phyloP scores from a whole-genome alignment of 2,888 invertebrate genomes.

The Nymphalis c-album region DNA sequence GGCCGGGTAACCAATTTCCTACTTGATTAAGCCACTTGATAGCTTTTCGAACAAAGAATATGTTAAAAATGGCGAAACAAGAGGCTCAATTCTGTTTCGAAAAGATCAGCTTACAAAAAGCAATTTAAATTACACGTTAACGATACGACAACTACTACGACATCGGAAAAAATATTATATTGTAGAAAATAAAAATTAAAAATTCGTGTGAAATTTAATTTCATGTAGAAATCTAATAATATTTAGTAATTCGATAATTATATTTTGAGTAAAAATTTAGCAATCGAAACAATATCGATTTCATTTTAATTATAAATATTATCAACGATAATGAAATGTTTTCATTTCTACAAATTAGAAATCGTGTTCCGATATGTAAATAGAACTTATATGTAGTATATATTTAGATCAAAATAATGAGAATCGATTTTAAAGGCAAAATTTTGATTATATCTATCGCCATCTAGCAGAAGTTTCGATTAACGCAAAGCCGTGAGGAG shows the following conservation, averaged over 20 bases:
- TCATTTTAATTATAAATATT: no score
- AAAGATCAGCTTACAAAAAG: neutral
- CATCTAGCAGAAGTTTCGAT: slow-evolving; percentile 35
- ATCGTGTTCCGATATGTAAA: neutral
- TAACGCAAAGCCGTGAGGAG: slow-evolving; percentile 35
- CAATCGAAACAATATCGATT: no score
- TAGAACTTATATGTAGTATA: slow-evolving; percentile 5
- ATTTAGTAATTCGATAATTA: no score
- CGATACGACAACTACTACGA: neutral
- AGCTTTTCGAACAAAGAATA: slow-evolving; percentile 32
- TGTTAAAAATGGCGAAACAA: slow-evolving; percentile 21
- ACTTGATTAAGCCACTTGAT: slow-evolving; percentile 35
- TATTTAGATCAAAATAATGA: slow-evolving; percentile 19
- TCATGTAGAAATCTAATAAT: no score
- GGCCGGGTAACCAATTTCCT: slow-evolving; percentile 35
- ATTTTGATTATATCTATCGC: slow-evolving; percentile 31
- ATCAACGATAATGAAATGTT: no score
- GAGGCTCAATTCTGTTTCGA: slow-evolving; percentile 5
- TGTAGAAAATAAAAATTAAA: no score
- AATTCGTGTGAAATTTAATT: no score
- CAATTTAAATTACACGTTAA: neutral
- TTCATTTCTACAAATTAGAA: no score
- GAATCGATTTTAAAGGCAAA: slow-evolving; percentile 25
- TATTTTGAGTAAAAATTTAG: no score
- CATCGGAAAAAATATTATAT: neutral